Percentiles rank a stretch among this genome's conserved stretches.
These are phyloP conservation scores for Clitarchus hookeri DNA, from an alignment of 2,888 invertebrate species.

Conservation along the genomic window DNA sequence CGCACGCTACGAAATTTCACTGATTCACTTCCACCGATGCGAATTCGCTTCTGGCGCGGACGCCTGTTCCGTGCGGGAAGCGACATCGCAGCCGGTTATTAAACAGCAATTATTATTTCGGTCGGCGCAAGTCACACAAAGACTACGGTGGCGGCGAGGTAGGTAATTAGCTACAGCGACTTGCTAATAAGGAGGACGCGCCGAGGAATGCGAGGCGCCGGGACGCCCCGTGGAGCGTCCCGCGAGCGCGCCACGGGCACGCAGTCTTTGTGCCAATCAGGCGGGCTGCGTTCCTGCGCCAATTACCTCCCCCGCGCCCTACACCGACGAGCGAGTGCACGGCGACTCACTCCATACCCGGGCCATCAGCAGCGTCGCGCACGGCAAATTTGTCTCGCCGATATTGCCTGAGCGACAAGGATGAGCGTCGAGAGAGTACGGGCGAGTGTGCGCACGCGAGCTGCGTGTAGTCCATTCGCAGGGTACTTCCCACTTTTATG, in stretches of 20 bases:
- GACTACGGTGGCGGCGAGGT: not conserved
- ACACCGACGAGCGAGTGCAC: not conserved
- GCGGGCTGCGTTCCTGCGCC: not conserved
- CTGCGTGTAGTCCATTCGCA: too few relatives aligned
- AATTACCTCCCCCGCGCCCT: not conserved
- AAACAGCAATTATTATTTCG: too few relatives aligned
- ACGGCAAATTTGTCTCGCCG: not conserved
- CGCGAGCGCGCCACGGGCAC: too few relatives aligned
- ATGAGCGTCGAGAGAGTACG: too few relatives aligned
- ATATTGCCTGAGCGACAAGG: not conserved
- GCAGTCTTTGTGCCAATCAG: not conserved
- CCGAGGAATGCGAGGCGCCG: not conserved
- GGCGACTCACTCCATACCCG: not conserved
- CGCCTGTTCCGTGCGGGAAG: too few relatives aligned
- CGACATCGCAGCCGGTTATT: too few relatives aligned
- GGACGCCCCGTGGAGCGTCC: too few relatives aligned
- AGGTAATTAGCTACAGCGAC: constrained; percentile 2
- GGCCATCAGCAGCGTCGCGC: not conserved
- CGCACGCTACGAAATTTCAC: too few relatives aligned
- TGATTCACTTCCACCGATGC: too few relatives aligned
- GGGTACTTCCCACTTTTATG: too few relatives aligned
- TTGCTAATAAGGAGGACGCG: not conserved
- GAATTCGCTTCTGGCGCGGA: too few relatives aligned
- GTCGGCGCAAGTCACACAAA: not conserved
- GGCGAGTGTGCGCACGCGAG: too few relatives aligned